phyloP scores from a whole-genome alignment of 2,113 vertebrate genomes.

The Platycercus adscitus region DNA sequence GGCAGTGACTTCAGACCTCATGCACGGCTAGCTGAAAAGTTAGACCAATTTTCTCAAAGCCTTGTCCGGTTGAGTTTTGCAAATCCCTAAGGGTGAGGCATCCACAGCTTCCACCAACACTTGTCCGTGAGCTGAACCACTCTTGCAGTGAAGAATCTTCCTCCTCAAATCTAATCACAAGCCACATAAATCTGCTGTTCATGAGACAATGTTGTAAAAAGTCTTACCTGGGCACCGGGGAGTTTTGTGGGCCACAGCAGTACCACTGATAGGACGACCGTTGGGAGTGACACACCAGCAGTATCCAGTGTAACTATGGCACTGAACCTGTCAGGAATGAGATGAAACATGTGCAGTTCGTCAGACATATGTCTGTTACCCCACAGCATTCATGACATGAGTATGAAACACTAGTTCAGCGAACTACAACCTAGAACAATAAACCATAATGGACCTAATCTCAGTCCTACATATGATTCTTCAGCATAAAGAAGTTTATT shows the following conservation, averaged over 20 bases:
- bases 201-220: background rate
- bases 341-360: background rate
- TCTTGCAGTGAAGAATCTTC: background rate
- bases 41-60: background rate
- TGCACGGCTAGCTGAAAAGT: background rate
- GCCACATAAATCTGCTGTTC: background rate
- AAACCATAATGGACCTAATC: background rate
- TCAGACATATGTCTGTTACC: background rate
- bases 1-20: background rate
- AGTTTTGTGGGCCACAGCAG: conserved; percentile 97
- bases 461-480: background rate
- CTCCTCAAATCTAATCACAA: background rate
- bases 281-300: conserved; percentile 97
- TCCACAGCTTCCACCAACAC: background rate
- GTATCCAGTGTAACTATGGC: conserved; percentile 97
- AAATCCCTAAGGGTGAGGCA: background rate
- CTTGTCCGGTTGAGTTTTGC: background rate
- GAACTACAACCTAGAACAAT: background rate
- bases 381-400: background rate
- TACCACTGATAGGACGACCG: conserved; percentile 93
- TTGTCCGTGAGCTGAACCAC: background rate
- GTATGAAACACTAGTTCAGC: background rate
- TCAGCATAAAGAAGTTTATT: background rate
- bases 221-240: conserved; percentile 91
- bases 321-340: conserved; percentile 85